phyloP scores from a whole-genome alignment of 1,140 invertebrate species.

The Camponotus floridanus region DNA sequence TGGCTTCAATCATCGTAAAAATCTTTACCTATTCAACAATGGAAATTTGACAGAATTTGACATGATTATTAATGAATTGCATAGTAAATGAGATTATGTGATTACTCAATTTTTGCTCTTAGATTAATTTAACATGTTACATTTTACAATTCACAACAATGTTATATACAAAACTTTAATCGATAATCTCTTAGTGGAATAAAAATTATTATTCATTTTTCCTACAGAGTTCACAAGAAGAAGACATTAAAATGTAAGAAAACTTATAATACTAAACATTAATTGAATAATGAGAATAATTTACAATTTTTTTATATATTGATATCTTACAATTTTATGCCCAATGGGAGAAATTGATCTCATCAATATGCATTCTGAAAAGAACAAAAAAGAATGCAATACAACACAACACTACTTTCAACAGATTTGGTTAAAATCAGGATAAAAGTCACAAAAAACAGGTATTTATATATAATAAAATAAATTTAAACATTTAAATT shows the following conservation, averaged over 20 bases:
- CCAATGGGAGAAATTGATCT: neutral
- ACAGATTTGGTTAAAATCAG: neutral
- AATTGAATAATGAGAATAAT: neutral
- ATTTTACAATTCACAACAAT: too few species aligned
- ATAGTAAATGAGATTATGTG: slow-evolving; percentile 9
- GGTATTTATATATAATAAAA: neutral
- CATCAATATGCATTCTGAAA: neutral
- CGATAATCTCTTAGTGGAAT: neutral
- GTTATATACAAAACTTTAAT: neutral
- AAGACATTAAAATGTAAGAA: slow-evolving; percentile 23
- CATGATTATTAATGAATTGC: slow-evolving; percentile 60
- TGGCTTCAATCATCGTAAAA: slow-evolving; percentile 70
- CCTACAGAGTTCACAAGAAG: neutral
- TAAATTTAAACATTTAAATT: too few species aligned
- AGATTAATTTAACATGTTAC: too few species aligned
- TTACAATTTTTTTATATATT: neutral
- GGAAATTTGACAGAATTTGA: slow-evolving; percentile 50
- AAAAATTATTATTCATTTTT: slow-evolving; percentile 2
- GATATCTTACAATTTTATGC: slow-evolving; percentile 1
- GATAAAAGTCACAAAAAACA: neutral
- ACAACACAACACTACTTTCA: neutral
- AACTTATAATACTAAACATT: neutral
- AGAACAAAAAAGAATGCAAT: too few species aligned
- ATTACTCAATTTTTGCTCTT: neutral
- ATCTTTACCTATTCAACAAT: slow-evolving; percentile 70